Base-by-base conservation (phyloP, 2,888 invertebrate species). In the Mactromeris polynyma region DNA sequence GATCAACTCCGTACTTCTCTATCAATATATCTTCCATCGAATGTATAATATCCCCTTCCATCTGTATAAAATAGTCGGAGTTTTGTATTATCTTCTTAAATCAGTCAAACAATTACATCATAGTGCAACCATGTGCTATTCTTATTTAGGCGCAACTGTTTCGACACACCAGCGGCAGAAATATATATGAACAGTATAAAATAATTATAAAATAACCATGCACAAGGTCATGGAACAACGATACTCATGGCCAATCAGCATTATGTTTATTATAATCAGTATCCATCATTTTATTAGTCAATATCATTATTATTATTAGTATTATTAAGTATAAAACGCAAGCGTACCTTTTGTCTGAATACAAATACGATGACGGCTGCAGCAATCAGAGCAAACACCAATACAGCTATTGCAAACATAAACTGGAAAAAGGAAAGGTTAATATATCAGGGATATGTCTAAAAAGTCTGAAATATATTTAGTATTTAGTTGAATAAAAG, bases 261-360 rank as follows among this genome's bases (percentile, higher is more conserved):
- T n/a, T n/a, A n/a, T n/a, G n/a, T n/a, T n/a, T n/a, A n/a, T n/a
- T n/a, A n/a, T n/a, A n/a, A n/a, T n/a, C n/a, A 7, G n/a, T 64
- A 33, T 77, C 77, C 31, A 0, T n/a, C 3, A 58, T 19, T 9
- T 9, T 64, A 7, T 36, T 4, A 0, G 4, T 2, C 14, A 14
- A 6, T 7, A 33, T 9, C n/a, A 36, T 6, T 77, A 77, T 36
- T 17, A 51, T 64, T 26, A 26, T 26, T n/a, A 7, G 4, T 26
- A 26, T 26, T 9, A 64, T n/a, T n/a, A 11, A 9, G 26, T 2
- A 6, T 6, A 9, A 64, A 64, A 0, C 9, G 26, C 51, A 51
- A 26, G 77, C 91, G 46, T 80, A 94, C 94, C 91, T 93, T 93
- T 51, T 92, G 91, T 81, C 93, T 92, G 81, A 94, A 94, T 54